These are phyloP conservation scores for Micrastur ruficollis DNA, from an alignment of 2,797 vertebrate species.

Conservation along the genomic window DNA sequence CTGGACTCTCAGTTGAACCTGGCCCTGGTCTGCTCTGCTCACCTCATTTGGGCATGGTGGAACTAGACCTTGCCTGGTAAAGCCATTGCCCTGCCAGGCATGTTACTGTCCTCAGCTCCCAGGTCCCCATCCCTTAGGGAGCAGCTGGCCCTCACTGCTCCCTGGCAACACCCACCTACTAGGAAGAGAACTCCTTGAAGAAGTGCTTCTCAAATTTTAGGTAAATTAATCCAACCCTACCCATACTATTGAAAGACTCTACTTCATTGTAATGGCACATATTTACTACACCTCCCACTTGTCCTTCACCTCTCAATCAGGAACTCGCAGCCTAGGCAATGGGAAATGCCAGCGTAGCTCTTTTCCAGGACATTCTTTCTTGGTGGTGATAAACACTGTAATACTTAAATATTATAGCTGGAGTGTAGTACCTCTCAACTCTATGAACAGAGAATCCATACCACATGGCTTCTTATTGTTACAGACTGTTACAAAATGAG, in stretches of 20 bases:
- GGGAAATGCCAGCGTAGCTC: not conserved
- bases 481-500: not conserved
- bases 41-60: not conserved
- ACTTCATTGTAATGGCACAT: not conserved
- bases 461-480: not conserved
- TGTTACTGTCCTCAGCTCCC: not conserved
- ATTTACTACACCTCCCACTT: not conserved
- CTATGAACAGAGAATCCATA: not conserved
- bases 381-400: not conserved
- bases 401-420: not conserved
- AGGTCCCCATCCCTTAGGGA: not conserved
- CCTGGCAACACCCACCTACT: not conserved
- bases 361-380: not conserved
- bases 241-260: not conserved
- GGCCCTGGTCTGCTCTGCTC: not conserved
- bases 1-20: not conserved
- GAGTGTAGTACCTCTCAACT: not conserved
- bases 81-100: not conserved
- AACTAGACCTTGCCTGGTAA: not conserved
- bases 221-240: not conserved
- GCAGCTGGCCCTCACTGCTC: not conserved
- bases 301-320: not conserved
- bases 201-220: not conserved
- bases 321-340: rapidly evolving
- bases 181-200: not conserved